A percentile compares a stretch with the other conserved stretches of the same genome.
phyloP scores from a whole-genome alignment of 2,113 vertebrate species.

The Emberiza fucata region DNA sequence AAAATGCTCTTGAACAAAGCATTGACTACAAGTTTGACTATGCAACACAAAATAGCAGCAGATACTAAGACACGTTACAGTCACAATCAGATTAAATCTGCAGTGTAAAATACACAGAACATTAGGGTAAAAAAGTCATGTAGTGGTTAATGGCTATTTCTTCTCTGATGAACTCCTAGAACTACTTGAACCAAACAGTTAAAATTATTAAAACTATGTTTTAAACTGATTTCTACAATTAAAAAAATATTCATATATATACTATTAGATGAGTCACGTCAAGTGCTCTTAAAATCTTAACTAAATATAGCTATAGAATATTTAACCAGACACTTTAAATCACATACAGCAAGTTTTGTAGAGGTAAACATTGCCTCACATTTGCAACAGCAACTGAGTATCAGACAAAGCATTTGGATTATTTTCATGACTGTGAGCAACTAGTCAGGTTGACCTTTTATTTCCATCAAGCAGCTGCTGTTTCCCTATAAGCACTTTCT shows the following conservation, averaged over 20 bases:
- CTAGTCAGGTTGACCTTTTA: background rate
- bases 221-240: conserved; percentile 43
- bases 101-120: background rate
- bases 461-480: background rate
- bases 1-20: background rate
- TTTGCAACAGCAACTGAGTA: conserved; percentile 39
- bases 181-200: conserved; percentile 18
- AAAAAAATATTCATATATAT: conserved; percentile 63
- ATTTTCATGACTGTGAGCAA: background rate
- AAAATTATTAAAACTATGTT: conserved; percentile 40
- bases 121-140: background rate
- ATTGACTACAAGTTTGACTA: background rate
- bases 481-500: background rate
- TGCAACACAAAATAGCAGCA: background rate
- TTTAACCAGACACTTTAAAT: conserved; percentile 32
- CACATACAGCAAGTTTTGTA: conserved; percentile 50
- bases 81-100: background rate
- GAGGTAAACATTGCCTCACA: conserved; percentile 54
- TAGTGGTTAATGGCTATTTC: conserved; percentile 11
- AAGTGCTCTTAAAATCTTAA: conserved; percentile 43
- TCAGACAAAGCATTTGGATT: background rate
- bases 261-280: conserved; percentile 4
- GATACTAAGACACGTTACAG: background rate
- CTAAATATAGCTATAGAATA: conserved; percentile 51
- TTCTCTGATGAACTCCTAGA: background rate